A percentile compares a stretch with the other conserved stretches of the same genome.
These are phyloP conservation scores for Spilarctia lutea DNA, from an alignment of 2,888 invertebrate genomes.

Conservation along the genomic window DNA sequence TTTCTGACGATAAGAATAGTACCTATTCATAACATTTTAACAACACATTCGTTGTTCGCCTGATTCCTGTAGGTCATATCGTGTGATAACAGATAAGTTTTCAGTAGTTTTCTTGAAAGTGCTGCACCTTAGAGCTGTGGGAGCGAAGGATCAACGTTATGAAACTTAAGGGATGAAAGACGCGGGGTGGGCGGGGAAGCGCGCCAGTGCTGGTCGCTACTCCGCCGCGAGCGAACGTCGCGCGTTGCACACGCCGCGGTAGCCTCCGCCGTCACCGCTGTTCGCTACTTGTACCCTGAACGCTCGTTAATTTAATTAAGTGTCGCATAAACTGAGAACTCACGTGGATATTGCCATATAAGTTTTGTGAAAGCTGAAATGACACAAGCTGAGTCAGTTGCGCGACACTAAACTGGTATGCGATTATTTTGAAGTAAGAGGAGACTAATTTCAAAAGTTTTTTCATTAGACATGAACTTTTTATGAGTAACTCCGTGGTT, in stretches of 20 bases:
- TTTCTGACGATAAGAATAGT: not conserved
- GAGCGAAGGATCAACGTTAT: conserved; percentile 64
- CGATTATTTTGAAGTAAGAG: conserved; percentile 53
- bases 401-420: conserved; percentile 70
- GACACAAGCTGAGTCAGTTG: conserved; percentile 57
- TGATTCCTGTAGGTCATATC: not conserved
- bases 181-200: conserved; percentile 69
- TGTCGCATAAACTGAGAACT: conserved; percentile 77
- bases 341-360: conserved; percentile 67
- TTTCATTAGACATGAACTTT: conserved; percentile 51
- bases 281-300: conserved; percentile 48
- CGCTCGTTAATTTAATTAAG: conserved; percentile 79
- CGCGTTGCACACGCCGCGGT: conserved; percentile 55
- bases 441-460: conserved; percentile 51
- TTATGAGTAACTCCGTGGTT: conserved; percentile 30
- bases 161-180: conserved; percentile 68
- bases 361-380: conserved; percentile 66
- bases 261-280: conserved; percentile 54
- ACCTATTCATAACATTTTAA: not conserved
- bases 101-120: conserved; percentile 71
- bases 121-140: conserved; percentile 73
- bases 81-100: conserved; percentile 38
- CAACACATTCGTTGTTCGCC: not conserved
- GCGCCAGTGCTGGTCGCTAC: conserved; percentile 78
- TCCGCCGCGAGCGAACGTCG: conserved; percentile 77